phyloP scores from a whole-genome alignment of 2,888 invertebrate genomes.

The Chloromyia formosa region DNA sequence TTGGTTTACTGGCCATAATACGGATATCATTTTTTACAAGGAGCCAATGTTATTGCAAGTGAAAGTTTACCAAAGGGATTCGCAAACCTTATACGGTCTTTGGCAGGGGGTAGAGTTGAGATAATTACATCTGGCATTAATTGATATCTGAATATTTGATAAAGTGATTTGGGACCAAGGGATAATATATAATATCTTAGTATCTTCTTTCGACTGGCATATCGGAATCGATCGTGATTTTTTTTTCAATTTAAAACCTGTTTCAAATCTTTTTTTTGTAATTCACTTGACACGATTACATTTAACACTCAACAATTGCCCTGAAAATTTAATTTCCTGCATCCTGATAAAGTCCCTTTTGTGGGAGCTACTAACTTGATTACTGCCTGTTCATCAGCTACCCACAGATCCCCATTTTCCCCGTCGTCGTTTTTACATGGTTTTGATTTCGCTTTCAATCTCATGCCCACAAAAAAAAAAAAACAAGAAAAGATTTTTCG shows the following conservation, averaged over 20 bases:
- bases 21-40: constrained; percentile 25
- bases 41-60: constrained; percentile 31
- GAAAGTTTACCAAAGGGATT: constrained; percentile 22
- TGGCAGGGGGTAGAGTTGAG: too few relatives aligned
- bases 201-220: too few relatives aligned
- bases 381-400: background rate
- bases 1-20: background rate
- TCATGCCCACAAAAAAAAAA: background rate
- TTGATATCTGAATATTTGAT: too few relatives aligned
- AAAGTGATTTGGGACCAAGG: too few relatives aligned
- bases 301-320: background rate
- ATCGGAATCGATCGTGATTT: too few relatives aligned
- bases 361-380: background rate
- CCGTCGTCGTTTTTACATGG: background rate
- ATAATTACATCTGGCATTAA: too few relatives aligned
- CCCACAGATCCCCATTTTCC: background rate
- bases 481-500: background rate
- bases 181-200: too few relatives aligned
- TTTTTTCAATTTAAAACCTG: too few relatives aligned
- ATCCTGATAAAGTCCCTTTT: constrained; percentile 33
- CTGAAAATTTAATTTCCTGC: constrained; percentile 41
- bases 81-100: background rate
- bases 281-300: background rate
- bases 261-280: too few relatives aligned
- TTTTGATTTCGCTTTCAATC: background rate